Base-by-base conservation (phyloP, 30 jellyfish, hydroid and myxozoan species). In the Catostylus mosaicus region DNA sequence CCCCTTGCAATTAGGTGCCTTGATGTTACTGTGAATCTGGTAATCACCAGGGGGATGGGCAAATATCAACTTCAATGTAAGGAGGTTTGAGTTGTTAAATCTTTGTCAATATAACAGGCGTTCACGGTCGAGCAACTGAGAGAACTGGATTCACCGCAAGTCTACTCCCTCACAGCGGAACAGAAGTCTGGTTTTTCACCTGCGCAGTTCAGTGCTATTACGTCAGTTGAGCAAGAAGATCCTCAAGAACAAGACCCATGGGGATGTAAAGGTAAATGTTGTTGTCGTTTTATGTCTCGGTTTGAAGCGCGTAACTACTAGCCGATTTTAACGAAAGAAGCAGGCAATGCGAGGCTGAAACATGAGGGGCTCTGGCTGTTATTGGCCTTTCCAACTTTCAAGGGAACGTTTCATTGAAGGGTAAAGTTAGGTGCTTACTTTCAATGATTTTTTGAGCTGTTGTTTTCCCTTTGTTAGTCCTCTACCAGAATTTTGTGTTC, bases 161-260 rank as follows among this genome's bases (percentile, higher is more conserved):
- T 64, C 19, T 45, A 63, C 67, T 64, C 84, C 38, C 67, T 89
- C 46, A 80, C 94, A 20, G 37, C 19, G 14, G 78, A 73, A 23
- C 94, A 80, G 63, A 80, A 50, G 40, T 62, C 82, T 16, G 83
- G 77, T 0, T 67, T 89, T 34, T 34, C 87, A 3, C 38, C 54
- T 3, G 95, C 94, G 20, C 94, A 89, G 67, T 30, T 67, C 0
- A 31, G 47, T 27, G 97, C 97, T 6, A 64, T 83, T 19, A 37
- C 43, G 0, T 68, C 94, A 23, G 87, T 59, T 3, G 90, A 80
- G 87, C 86, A 48, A 27, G 56, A 67, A 9, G 97, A 89, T 47
- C 97, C 97, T 0, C 34, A 27, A 51, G 97, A 89, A 9, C 84
- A 75, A 11, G 88, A 89, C 29, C 97, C 97, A 1, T 89, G 94